Percentiles rank a stretch among this genome's conserved stretches.
These are phyloP conservation scores for Dryobates pubescens DNA, from an alignment of 2,797 vertebrate species.

Conservation along the genomic window DNA sequence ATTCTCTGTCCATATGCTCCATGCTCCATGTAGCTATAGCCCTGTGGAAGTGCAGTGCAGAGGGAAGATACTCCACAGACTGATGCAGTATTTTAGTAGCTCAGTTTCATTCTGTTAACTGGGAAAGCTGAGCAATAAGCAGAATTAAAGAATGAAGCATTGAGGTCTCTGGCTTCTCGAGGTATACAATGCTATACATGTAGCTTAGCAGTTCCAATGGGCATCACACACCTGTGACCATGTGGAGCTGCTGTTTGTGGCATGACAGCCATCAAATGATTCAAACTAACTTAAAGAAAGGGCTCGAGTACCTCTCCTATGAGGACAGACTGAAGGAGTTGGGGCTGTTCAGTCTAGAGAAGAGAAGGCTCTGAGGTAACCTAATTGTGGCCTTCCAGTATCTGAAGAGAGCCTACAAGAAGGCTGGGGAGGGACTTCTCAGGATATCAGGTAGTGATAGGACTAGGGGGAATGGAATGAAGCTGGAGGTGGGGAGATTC, in stretches of 20 bases:
- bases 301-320: too few species aligned
- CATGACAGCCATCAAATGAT: neutral
- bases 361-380: too few species aligned
- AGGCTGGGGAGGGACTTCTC: too few species aligned
- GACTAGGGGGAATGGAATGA: too few species aligned
- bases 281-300: neutral
- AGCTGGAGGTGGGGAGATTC: too few species aligned
- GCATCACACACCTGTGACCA: neutral
- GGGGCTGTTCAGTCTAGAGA: too few species aligned
- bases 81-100: neutral
- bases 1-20: fast-evolving
- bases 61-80: neutral
- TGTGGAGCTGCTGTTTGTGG: neutral
- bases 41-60: neutral
- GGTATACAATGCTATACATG: neutral
- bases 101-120: neutral
- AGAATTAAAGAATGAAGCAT: neutral
- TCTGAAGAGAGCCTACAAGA: too few species aligned
- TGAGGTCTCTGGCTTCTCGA: neutral
- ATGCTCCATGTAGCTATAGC: neutral
- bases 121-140: neutral
- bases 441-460: too few species aligned
- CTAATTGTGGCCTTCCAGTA: too few species aligned
- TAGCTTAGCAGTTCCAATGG: neutral
- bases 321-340: too few species aligned